phyloP scores from a whole-genome alignment of 2,888 invertebrate genomes.

The Masnerella sp. region DNA sequence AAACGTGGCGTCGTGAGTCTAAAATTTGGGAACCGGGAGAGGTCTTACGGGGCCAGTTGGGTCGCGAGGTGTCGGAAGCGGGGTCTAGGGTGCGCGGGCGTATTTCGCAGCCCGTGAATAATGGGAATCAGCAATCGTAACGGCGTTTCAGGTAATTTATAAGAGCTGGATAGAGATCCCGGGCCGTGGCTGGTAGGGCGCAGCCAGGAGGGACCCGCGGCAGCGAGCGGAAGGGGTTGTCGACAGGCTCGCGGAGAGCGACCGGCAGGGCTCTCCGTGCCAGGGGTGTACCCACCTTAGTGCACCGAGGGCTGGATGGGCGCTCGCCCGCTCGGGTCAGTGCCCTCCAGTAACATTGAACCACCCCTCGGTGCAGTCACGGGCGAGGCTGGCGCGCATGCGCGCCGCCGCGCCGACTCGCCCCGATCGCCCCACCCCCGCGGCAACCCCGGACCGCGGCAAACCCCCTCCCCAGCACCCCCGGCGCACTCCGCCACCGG shows the following conservation, averaged over 20 bases:
- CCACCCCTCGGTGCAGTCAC: slow-evolving; percentile 77
- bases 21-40: too few species aligned
- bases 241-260: slow-evolving; percentile 59
- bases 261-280: slow-evolving; percentile 63
- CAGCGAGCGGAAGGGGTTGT: slow-evolving; percentile 62
- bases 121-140: slow-evolving; percentile 63
- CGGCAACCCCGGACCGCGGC: slow-evolving; percentile 13
- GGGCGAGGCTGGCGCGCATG: slow-evolving; percentile 73
- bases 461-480: slow-evolving; percentile 62
- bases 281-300: slow-evolving; percentile 75
- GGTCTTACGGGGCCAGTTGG: too few species aligned
- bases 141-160: slow-evolving; percentile 72
- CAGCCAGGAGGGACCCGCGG: slow-evolving; percentile 61
- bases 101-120: slow-evolving; percentile 62
- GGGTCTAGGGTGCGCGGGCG: slow-evolving; percentile 24
- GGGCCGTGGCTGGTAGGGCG: slow-evolving; percentile 66
- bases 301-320: slow-evolving; percentile 73
- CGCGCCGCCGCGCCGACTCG: slow-evolving; percentile 65
- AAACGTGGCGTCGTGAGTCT: too few species aligned
- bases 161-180: slow-evolving; percentile 73
- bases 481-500: slow-evolving; percentile 63
- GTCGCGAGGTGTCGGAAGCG: slow-evolving; percentile 12
- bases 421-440: slow-evolving; percentile 60
- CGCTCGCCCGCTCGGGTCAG: slow-evolving; percentile 74
- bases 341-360: slow-evolving; percentile 78